phyloP scores from a whole-genome alignment of 1,140 invertebrate genomes.

The Piezodorus guildinii region DNA sequence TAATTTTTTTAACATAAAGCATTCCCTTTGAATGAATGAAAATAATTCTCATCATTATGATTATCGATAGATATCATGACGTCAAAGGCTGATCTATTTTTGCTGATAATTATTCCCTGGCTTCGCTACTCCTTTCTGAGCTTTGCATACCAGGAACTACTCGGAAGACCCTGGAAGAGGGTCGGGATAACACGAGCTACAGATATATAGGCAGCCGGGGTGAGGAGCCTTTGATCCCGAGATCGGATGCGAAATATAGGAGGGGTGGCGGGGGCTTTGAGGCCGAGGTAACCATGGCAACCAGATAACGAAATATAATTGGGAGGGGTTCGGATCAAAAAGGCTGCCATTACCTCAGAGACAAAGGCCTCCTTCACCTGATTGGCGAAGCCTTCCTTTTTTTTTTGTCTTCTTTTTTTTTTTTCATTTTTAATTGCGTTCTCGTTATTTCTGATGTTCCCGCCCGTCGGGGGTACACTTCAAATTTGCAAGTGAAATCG shows the following conservation, averaged over 20 bases:
- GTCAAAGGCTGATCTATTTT: too few species aligned
- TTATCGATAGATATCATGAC: too few species aligned
- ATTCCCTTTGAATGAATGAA: too few species aligned
- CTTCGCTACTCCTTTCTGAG: too few species aligned
- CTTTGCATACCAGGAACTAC: too few species aligned
- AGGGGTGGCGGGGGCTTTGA: neutral
- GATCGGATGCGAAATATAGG: constrained; percentile 10
- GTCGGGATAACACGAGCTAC: neutral
- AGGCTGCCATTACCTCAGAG: neutral
- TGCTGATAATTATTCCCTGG: too few species aligned
- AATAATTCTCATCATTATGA: too few species aligned
- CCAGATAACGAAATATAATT: constrained; percentile 21
- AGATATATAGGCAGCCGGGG: neutral
- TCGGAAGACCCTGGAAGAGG: too few species aligned
- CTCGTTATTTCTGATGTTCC: too few species aligned
- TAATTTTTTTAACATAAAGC: too few species aligned
- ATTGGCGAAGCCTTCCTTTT: neutral
- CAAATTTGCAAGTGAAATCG: too few species aligned
- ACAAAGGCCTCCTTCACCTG: neutral
- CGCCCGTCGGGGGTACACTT: too few species aligned
- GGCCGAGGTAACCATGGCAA: neutral
- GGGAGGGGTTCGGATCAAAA: constrained; percentile 9
- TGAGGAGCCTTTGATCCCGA: neutral
- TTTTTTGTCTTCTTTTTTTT: neutral
- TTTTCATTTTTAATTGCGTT: neutral